Base-by-base conservation (phyloP, 2,888 invertebrate species). In the Linnaemya tessellans region DNA sequence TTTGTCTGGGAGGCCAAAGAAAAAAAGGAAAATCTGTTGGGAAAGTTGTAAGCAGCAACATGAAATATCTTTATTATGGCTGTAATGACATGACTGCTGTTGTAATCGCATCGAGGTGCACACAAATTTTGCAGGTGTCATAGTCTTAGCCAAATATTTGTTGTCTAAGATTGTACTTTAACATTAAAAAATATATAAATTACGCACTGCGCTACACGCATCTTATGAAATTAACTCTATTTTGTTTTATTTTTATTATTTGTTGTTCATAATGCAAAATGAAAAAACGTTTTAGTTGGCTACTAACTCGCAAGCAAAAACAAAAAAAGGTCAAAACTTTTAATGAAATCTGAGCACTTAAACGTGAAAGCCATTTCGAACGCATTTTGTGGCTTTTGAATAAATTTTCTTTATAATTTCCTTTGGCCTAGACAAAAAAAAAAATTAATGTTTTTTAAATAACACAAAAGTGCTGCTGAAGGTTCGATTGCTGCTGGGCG, bases 311-410 rank as follows among this genome's bases (percentile, higher is more conserved):
- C 11, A 41, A 41, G 15, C 4, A 11, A 22, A 20, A 9, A 49
- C 18, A 51, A 62, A 68, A 62, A 68, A 54, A 46, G 15, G 11
- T 18, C 18, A 35, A 56, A 71, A 71, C n/a, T 2, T 22, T 56
- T 56, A 71, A 80, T 80, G 65, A 71, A 65, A 80, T 64, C 41
- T 35, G 46, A 41, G 3, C 18, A 67, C 25, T 68, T 68, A 49
- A n/a, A 71, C 64, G 54, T 56, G 56, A 64, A 71, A 71, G 71
- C 46, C 20, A 79, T 54, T 54, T 56, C 20, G 54, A 64, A 79
- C n/a, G 22, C 43, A 51, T 64, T 77, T 58, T 10, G n/a, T 46
- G n/a, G 46, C 22, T 13, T 20, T 67, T 11, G 49, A 30, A 35
- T n/a, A 49, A 25, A 25, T 51, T 58, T 67, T 54, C 9, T 54